Evolutionary conservation across 2,888 invertebrate species (phyloP), one percentile per base, ranked within the genome.

Genomic region (Ochropacha duplaris): DNA sequence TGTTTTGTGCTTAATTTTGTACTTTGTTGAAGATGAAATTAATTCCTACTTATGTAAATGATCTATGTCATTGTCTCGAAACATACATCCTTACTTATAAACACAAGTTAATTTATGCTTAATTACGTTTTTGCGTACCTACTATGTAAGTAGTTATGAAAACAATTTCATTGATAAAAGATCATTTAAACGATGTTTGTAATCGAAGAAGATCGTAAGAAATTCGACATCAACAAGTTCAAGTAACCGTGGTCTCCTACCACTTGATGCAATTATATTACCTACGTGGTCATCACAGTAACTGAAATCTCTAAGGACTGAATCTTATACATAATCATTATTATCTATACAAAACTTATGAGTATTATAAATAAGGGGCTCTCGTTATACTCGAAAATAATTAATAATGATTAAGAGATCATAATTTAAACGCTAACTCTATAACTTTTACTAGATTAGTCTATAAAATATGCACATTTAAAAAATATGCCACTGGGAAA

Each of bases 381-480:
- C 71, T 82, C 75, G 78, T 85, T 86, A 84, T 83, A 84, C 74
- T 86, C 83, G 85, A 88, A 91, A 89, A 88, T 88, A 89, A 92
- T 92, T 92, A 92, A 91, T 92, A 92, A 86, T 90, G 90, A 92
- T 92, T 92, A 92, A 92, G 92, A 92, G 92, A 92, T 92, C 92
- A 92, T 92, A 92, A 87, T 90, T 90, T 89, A 90, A 52, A 86
- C 82, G 76, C 88, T 91, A 91, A 76, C 81, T 74, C 89, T 91
- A 89, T 83, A 73, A 81, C 71, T 74, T 86, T 88, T 81, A 81
- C 86, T 90, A 90, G 74, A 90, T 90, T 91, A 92, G 86, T 90
- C 86, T 90, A 90, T 76, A 81, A n/a, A 79, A 85, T 86, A 88
- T 83, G 86, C 78, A 84, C 76, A 79, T 78, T 84, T 81, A 85